These are phyloP conservation scores for Bolinopsis microptera DNA, from an alignment of 37 sponge, comb jelly and placozoan species.

Conservation along the genomic window DNA sequence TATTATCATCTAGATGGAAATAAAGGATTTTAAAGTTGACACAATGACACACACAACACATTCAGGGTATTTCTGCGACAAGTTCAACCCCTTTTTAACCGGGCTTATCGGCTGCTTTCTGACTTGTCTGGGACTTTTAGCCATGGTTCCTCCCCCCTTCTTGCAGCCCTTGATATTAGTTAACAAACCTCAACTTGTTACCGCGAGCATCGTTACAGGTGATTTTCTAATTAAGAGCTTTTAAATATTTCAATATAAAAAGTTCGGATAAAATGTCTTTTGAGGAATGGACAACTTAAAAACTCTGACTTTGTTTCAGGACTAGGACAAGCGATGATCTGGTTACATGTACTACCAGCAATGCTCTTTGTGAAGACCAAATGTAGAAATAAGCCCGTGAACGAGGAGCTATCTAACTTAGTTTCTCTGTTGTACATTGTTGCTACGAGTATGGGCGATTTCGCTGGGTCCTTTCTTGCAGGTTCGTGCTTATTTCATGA, in stretches of 20 bases:
- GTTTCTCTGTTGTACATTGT: constrained; percentile 44
- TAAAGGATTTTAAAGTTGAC: no score
- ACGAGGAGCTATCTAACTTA: background rate
- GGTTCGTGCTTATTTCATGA: no score
- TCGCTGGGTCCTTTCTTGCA: constrained; percentile 3
- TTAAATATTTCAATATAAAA: background rate
- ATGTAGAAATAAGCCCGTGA: background rate
- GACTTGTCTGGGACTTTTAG: background rate
- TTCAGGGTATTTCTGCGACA: constrained; percentile 61
- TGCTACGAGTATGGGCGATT: background rate
- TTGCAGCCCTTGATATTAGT: background rate
- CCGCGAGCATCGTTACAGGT: background rate
- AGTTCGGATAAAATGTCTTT: no score
- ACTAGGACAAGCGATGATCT: constrained; percentile 43
- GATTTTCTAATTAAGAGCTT: no score
- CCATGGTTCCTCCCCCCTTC: constrained; percentile 47
- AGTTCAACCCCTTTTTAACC: constrained; percentile 33
- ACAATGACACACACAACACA: no score
- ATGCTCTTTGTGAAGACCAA: constrained; percentile 54
- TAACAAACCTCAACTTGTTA: background rate
- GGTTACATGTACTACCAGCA: constrained; percentile 25
- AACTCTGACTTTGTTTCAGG: no score
- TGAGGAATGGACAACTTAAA: no score
- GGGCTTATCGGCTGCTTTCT: background rate
- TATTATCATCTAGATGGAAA: no score